Conservation (phyloP, 2,888 invertebrate species). For the Bugula neritina region DNA sequence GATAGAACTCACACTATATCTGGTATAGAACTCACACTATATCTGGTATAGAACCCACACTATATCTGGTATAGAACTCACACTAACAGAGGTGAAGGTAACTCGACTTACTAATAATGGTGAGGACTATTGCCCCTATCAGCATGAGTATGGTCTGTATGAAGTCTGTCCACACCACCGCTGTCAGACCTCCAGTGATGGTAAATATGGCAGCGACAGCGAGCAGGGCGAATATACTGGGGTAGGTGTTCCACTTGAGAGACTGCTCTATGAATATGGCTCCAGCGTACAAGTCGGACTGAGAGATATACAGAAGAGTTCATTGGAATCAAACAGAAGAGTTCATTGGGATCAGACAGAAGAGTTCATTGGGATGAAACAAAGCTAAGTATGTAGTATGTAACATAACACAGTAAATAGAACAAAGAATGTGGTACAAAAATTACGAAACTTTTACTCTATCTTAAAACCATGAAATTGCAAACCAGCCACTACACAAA, state of each 20-base stretch:
- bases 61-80: too few relatives aligned
- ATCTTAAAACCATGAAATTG: too few relatives aligned
- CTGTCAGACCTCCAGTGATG: conserved; percentile 41
- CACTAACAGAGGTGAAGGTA: too few relatives aligned
- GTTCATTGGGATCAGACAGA: conserved; percentile 27
- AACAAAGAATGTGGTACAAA: too few relatives aligned
- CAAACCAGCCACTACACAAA: too few relatives aligned
- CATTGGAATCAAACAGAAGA: conserved; percentile 27
- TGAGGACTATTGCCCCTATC: conserved; percentile 51
- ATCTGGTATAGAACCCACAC: too few relatives aligned
- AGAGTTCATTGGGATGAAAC: conserved; percentile 26
- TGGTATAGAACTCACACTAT: too few relatives aligned
- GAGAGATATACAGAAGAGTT: conserved; percentile 28
- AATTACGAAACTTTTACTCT: too few relatives aligned
- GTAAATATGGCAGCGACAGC: conserved; percentile 56
- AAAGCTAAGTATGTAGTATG: too few relatives aligned
- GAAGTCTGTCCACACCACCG: conserved; percentile 33
- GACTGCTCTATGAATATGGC: conserved; percentile 56
- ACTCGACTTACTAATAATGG: conserved; percentile 44
- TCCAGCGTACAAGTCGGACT: conserved; percentile 57
- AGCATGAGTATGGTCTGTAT: conserved; percentile 54
- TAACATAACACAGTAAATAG: too few relatives aligned
- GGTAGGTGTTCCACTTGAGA: conserved; percentile 54
- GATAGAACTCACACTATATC: too few relatives aligned
- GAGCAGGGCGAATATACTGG: conserved; percentile 53